Evolutionary conservation across 1,140 invertebrate genomes (phyloP), one percentile per base, ranked within the genome.

Genomic region (Kradibia gibbosae): DNA sequence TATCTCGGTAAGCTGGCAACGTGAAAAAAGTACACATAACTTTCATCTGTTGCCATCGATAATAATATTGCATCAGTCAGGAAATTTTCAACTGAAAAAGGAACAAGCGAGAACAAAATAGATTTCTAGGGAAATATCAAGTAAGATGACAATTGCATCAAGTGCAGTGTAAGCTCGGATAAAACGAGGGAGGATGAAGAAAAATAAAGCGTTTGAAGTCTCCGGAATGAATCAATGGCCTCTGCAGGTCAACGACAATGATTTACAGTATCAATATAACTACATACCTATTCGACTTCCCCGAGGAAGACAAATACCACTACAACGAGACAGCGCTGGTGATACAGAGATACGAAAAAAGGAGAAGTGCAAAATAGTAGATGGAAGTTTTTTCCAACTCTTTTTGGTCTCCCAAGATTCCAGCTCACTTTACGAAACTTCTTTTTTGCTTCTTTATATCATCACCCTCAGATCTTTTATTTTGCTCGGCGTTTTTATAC

Each of bases 131-230:
- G 70, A 72, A 72, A 72, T 28, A 48, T n/a, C n/a, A 8, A 31
- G 25, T 48, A n/a, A 10, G 53, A 65, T 77, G 74, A 77, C 74
- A 65, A 77, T 77, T 57, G 74, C 74, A 57, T 77, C 55, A 62
- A 60, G 55, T 76, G 55, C 55, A 62, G 36, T n/a, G n/a, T n/a
- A n/a, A n/a, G n/a, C n/a, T n/a, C n/a, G 42, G 25, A 42, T 34
- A 36, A 57, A 10, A 28, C 22, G 8, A 4, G 22, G 22, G 28
- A 36, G 31, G 11, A 15, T 4, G 10, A 39, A 36, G n/a, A 13
- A 45, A 42, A n/a, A 0, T n/a, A 17, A 11, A 34, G 75, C 17
- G 13, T 31, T 3, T 42, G 75, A 45, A 25, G 60, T 36, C 36
- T 13, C 8, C 1, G 4, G 57, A 31, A 15, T 28, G 25, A 50